Evolutionary conservation across 2,888 invertebrate genomes (phyloP).

Genomic region (Plutella xylostella): DNA sequence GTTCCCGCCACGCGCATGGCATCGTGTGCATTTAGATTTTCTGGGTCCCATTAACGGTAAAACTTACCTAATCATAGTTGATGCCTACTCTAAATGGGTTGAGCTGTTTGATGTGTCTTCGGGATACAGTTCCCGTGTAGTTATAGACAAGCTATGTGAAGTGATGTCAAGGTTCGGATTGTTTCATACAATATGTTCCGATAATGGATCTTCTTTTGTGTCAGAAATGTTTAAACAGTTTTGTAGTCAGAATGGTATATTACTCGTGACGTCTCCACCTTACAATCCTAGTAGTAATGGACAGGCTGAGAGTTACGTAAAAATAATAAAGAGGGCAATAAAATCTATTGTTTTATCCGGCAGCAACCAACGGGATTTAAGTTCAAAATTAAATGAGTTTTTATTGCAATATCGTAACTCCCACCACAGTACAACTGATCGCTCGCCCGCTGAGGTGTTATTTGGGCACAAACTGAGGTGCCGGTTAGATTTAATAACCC

Average conservation of each 20-base stretch:
- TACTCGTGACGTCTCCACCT: slow-evolving; percentile 7
- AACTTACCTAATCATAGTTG: slow-evolving; percentile 6
- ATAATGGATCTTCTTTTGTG: slow-evolving; percentile 11
- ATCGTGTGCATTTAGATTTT: slow-evolving; percentile 4
- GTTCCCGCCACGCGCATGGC: slow-evolving; percentile 4
- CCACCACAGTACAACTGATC: slow-evolving; percentile 12
- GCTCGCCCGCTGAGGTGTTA: slow-evolving; percentile 18
- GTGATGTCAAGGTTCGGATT: slow-evolving; percentile 11
- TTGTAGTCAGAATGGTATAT: slow-evolving; percentile 6
- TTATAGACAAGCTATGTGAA: slow-evolving; percentile 8
- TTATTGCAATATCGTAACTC: slow-evolving; percentile 11
- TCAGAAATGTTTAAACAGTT: slow-evolving; percentile 7
- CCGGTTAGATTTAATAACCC: slow-evolving; percentile 13
- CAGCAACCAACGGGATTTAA: background rate
- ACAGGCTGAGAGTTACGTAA: slow-evolving; percentile 5
- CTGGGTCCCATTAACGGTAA: slow-evolving; percentile 1
- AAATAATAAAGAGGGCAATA: slow-evolving; percentile 8
- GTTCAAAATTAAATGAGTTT: slow-evolving; percentile 1
- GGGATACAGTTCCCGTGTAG: background rate
- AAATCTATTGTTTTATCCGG: slow-evolving; percentile 10
- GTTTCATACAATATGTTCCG: slow-evolving; percentile 7
- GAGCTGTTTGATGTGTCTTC: background rate
- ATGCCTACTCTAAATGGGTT: slow-evolving; percentile 1
- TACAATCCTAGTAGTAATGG: slow-evolving; percentile 10
- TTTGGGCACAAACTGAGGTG: slow-evolving; percentile 14